Conservation (phyloP, 2,797 vertebrate species). For the Melanotaenia parkinsoni region DNA sequence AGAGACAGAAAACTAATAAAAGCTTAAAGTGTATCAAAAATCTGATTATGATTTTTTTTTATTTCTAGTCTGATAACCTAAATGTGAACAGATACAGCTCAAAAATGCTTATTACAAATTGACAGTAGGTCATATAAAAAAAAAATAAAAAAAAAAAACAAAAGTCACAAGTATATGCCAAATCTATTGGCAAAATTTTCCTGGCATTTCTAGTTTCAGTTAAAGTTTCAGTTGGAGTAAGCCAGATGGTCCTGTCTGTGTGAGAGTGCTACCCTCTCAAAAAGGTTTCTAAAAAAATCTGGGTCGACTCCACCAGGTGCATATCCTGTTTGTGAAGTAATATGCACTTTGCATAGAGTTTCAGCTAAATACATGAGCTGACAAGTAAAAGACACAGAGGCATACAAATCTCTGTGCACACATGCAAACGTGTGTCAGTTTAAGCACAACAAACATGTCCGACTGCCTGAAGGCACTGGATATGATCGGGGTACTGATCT, state of each 20-base stretch:
- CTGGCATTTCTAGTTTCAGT: constrained; percentile 30
- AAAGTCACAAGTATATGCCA: background rate
- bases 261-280: constrained; percentile 38
- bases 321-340: constrained; percentile 69
- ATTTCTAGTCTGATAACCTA: background rate
- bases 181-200: background rate
- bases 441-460: constrained; percentile 37
- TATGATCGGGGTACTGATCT: constrained; percentile 17
- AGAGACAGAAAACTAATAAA: too few species aligned
- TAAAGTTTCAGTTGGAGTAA: constrained; percentile 38
- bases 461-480: constrained; percentile 16
- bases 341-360: constrained; percentile 62
- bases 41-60: background rate
- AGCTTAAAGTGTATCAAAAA: background rate
- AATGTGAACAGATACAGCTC: background rate
- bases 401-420: constrained; percentile 38
- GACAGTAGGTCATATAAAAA: background rate
- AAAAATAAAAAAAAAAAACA: background rate
- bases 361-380: constrained; percentile 70
- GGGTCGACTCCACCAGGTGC: constrained; percentile 71
- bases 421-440: constrained; percentile 4
- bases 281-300: constrained; percentile 56
- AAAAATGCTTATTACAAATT: background rate
- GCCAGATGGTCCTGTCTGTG: constrained; percentile 50
- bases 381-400: constrained; percentile 50